phyloP scores from a whole-genome alignment of 2,797 vertebrate genomes.

The Premnoplex brunnescens region DNA sequence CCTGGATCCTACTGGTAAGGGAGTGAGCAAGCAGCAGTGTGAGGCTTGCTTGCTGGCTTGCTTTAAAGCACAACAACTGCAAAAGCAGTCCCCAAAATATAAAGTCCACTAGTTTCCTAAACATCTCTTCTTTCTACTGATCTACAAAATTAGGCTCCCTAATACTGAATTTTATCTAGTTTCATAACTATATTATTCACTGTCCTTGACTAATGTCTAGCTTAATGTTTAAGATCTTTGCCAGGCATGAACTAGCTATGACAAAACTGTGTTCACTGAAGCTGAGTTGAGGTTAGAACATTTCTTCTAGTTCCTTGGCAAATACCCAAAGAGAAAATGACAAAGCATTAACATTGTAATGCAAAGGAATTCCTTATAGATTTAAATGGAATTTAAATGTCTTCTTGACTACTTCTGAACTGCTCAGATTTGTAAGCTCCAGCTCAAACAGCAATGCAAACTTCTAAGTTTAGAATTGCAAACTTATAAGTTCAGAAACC shows the following conservation, averaged over 20 bases:
- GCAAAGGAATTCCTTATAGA: background rate
- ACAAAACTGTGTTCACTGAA: background rate
- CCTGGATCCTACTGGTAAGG: background rate
- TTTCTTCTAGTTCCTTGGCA: background rate
- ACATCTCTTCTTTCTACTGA: background rate
- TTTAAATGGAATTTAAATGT: background rate
- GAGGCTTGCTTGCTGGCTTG: background rate
- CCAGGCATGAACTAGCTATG: background rate
- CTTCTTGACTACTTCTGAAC: background rate
- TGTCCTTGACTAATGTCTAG: background rate
- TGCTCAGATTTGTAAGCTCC: background rate
- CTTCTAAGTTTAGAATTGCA: background rate
- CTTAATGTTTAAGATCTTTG: background rate
- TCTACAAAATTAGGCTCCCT: background rate
- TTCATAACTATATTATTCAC: background rate
- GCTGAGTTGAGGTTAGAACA: background rate
- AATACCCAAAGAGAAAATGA: background rate
- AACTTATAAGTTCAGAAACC: background rate
- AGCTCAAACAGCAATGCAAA: background rate
- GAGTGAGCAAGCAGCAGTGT: rapidly evolving
- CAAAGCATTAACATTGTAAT: background rate
- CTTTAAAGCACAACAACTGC: background rate
- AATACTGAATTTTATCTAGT: background rate
- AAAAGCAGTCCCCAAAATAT: background rate
- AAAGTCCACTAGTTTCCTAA: background rate